Percentiles rank a stretch among this genome's conserved stretches.
phyloP scores from a whole-genome alignment of 23 tunicate species.

The Styela clava region DNA sequence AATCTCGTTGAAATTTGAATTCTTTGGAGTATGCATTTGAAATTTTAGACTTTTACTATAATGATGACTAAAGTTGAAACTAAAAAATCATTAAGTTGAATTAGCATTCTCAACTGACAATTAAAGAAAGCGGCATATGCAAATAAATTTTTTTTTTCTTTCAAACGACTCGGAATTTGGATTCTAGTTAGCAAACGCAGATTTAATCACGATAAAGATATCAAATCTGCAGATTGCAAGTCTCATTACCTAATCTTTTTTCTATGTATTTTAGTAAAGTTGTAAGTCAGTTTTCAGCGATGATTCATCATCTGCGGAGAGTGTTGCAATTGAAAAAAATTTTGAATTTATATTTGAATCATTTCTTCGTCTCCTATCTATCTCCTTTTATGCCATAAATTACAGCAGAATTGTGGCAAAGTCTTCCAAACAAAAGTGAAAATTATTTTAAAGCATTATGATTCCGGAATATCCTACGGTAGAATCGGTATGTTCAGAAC shows the following conservation, averaged over 20 bases:
- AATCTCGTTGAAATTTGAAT: too few species aligned
- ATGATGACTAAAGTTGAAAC: too few species aligned
- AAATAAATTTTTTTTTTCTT: too few species aligned
- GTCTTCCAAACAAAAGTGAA: constrained; percentile 26
- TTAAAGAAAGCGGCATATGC: too few species aligned
- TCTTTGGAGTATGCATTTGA: too few species aligned
- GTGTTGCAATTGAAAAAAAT: background rate
- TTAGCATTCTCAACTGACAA: too few species aligned
- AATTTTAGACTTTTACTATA: too few species aligned
- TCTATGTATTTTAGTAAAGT: constrained; percentile 24
- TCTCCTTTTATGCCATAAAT: constrained; percentile 70
- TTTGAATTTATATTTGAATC: constrained; percentile 23
- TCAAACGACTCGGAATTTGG: too few species aligned
- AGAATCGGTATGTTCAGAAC: background rate
- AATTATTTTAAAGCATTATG: background rate
- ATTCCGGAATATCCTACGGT: constrained; percentile 5
- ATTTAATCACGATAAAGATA: too few species aligned
- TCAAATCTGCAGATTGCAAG: background rate
- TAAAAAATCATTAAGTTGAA: too few species aligned
- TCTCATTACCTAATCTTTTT: too few species aligned
- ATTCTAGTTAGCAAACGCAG: too few species aligned
- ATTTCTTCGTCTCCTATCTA: constrained; percentile 35
- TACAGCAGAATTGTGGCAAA: constrained; percentile 73
- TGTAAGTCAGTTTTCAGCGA: constrained; percentile 22
- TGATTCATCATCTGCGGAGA: background rate